Evolutionary conservation across 2,888 invertebrate genomes (phyloP), one percentile per base, ranked within the genome.

Genomic region (Myathropa florea): DNA sequence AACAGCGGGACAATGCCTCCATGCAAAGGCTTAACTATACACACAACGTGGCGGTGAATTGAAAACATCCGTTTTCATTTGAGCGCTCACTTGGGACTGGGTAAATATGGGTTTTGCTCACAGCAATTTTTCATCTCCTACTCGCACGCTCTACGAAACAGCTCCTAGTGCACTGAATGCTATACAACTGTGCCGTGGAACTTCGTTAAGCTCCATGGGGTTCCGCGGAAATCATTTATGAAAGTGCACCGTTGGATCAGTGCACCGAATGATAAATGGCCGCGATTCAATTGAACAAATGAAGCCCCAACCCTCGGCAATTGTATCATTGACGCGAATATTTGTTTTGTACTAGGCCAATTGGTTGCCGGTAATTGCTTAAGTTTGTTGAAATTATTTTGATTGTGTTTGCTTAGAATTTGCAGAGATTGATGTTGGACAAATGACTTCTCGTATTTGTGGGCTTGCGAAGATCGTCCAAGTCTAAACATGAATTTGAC

Each of bases 21-120:
- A 23, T 71, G 59, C 30, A 28, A 61, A 36, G 46, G 53, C 30
- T 46, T 18, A 46, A 46, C 46, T 46, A 7, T 46, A 65, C 33
- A 65, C 30, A 36, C 78, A 63, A 28, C 39, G 4, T 36, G 18
- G 30, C 28, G 72, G 60, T 80, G 72, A 65, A 80, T 72, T 53
- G 79, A 72, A 79, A 80, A 80, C 79, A 80, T 80, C 72, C 72
- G 72, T 80, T 80, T 80, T 80, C 79, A 80, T 80, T 80, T 72
- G 65, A 80, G 36, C 60, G 60, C 72, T 73, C 72, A 80, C 79
- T 67, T 33, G 79, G 61, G 72, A 60, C 33, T 30, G 79, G 53
- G 64, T 72, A 67, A 72, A 80, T 72, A 80, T 24, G 46, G 28
- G 59, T 76, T 61, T 65, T 65, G 18, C 59, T 28, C 30, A 18